Percentiles rank a stretch among this genome's conserved stretches.
Evolutionary conservation across 2,888 invertebrate species (phyloP).

Genomic region (Epirrita christyi): DNA sequence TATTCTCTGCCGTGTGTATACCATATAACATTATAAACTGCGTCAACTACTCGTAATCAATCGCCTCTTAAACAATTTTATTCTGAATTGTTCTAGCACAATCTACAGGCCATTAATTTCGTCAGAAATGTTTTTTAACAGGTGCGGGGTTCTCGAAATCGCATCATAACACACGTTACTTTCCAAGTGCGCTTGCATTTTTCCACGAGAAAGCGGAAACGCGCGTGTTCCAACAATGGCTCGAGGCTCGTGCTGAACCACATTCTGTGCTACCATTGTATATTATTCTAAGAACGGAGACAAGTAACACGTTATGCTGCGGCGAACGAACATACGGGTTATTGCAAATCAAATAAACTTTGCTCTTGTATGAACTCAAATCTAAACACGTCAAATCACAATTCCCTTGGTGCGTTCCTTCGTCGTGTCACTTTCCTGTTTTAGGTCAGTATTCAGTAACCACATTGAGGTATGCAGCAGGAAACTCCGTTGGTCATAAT

Average conservation of each 20-base stretch:
- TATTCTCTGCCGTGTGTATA: slow-evolving; percentile 10
- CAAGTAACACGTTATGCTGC: slow-evolving; percentile 44
- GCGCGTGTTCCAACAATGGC: slow-evolving; percentile 78
- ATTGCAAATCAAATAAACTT: slow-evolving; percentile 28
- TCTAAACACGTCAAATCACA: slow-evolving; percentile 30
- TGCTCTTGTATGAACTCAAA: slow-evolving; percentile 28
- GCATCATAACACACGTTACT: slow-evolving; percentile 61
- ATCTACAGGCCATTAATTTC: slow-evolving; percentile 14
- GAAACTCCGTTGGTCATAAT: too few relatives aligned
- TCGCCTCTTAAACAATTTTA: slow-evolving; percentile 8
- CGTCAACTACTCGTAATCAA: not conserved
- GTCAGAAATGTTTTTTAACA: slow-evolving; percentile 25
- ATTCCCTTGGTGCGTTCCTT: not conserved
- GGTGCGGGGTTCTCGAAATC: slow-evolving; percentile 51
- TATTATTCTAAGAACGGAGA: slow-evolving; percentile 70
- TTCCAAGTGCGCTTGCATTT: slow-evolving; percentile 80
- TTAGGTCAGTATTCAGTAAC: too few relatives aligned
- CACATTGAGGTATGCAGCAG: too few relatives aligned
- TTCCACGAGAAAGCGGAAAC: slow-evolving; percentile 84
- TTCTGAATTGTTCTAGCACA: slow-evolving; percentile 10
- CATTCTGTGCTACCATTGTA: slow-evolving; percentile 72
- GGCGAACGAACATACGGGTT: slow-evolving; percentile 22
- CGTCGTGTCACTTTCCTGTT: too few relatives aligned
- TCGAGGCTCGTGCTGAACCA: slow-evolving; percentile 68
- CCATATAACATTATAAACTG: not conserved